Evolutionary conservation across 2,888 invertebrate genomes (phyloP), one percentile per base, ranked within the genome.

Genomic region (Phalera bucephala): DNA sequence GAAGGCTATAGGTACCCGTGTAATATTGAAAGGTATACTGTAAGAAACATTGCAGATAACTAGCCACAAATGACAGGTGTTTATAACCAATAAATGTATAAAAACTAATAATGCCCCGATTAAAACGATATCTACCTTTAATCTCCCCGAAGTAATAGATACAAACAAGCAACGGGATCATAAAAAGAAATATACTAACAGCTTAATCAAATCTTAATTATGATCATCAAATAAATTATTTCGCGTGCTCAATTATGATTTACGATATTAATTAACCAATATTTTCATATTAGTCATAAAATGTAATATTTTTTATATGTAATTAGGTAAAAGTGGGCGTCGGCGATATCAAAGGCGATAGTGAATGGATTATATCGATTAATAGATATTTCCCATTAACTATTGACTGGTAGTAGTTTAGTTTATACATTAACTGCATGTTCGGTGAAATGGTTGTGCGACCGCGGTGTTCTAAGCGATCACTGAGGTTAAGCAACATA

Each of bases 121-220:
- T 28, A 28, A 9, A 14, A 15, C 15, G 15, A 15, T 28, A 15
- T 28, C 15, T 2, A 5, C n/a, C 27, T 27, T 33, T 28, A 21
- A 34, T 19, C 21, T 34, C 6, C 13, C 34, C 34, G 28, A 23
- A 28, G 8, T 8, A 33, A 15, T 33, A 29, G 35, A 21, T 17
- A 31, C 36, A 40, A 34, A 45, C 46, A 37, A 47, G 37, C 50
- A 47, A n/a, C n/a, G n/a, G n/a, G n/a, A n/a, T n/a, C n/a, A n/a
- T n/a, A n/a, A n/a, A n/a, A n/a, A n/a, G n/a, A n/a, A n/a, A n/a
- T n/a, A n/a, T n/a, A 49, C 52, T 70, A 72, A 79, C 72, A 61
- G 60, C 72, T 78, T 72, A 72, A 81, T 81, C 65, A 74, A 71
- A 53, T 64, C 44, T 60, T 67, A 69, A 71, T 72, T 48, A 59